phyloP scores from a whole-genome alignment of 2,113 vertebrate species.

The Notothenia coriiceps region DNA sequence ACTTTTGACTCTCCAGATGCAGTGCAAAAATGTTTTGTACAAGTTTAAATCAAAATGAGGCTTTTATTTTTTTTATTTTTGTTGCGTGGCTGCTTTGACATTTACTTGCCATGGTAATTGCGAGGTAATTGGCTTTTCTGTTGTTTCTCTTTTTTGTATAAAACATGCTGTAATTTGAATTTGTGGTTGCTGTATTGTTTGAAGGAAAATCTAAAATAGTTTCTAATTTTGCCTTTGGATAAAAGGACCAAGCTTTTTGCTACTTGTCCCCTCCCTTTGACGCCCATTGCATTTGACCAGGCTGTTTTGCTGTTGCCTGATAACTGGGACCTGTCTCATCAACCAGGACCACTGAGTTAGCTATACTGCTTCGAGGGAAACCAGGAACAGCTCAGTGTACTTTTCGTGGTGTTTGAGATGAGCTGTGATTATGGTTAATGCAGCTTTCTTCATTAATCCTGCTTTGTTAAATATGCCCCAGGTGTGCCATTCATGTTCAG shows the following conservation, averaged over 20 bases:
- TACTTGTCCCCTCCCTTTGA: constrained; percentile 34
- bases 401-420: neutral
- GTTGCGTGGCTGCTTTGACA: constrained; percentile 59
- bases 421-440: neutral
- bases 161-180: constrained; percentile 70
- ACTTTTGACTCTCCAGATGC: constrained; percentile 59
- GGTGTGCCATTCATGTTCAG: constrained; percentile 66
- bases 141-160: constrained; percentile 53
- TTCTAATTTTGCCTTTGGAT: constrained; percentile 40
- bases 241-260: constrained; percentile 75
- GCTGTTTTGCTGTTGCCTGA: constrained; percentile 59
- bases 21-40: constrained; percentile 43
- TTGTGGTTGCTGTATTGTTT: constrained; percentile 72
- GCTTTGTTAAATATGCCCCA: constrained; percentile 46
- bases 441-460: constrained; percentile 10
- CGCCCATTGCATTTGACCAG: constrained; percentile 53
- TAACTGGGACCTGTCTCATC: constrained; percentile 43
- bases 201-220: constrained; percentile 47
- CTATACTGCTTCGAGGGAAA: neutral
- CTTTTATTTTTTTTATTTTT: constrained; percentile 57
- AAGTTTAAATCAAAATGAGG: constrained; percentile 48
- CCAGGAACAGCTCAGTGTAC: neutral
- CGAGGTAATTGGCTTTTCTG: constrained; percentile 51
- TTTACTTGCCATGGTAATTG: constrained; percentile 49
- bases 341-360: constrained; percentile 3